phyloP scores from a whole-genome alignment of 2,113 vertebrate genomes.

The Bettongia penicillata region DNA sequence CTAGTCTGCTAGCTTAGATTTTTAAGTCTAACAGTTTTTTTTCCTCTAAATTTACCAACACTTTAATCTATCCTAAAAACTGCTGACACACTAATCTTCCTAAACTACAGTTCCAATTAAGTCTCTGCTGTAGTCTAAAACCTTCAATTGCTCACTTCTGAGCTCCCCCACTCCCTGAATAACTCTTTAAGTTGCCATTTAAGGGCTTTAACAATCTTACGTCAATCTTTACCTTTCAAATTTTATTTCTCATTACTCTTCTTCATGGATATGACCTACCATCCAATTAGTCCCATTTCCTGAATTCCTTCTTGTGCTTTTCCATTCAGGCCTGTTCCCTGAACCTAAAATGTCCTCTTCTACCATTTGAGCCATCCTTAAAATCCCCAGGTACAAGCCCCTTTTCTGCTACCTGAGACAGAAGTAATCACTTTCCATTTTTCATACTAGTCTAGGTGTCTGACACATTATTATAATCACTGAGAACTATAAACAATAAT shows the following conservation, averaged over 20 bases:
- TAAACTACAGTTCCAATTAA: not conserved
- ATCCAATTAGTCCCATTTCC: not conserved
- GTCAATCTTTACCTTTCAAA: not conserved
- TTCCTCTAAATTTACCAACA: not conserved
- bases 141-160: not conserved
- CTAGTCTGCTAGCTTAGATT: not conserved
- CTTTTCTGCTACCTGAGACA: not conserved
- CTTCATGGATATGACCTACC: not conserved
- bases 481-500: not conserved
- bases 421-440: not conserved
- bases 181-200: not conserved
- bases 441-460: not conserved
- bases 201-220: not conserved
- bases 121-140: not conserved
- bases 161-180: not conserved
- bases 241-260: not conserved
- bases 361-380: not conserved
- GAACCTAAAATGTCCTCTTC: not conserved
- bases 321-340: not conserved
- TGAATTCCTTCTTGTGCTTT: not conserved
- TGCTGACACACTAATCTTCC: not conserved
- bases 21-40: not conserved
- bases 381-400: not conserved
- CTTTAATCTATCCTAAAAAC: not conserved
- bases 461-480: not conserved